phyloP scores from a whole-genome alignment of 2,888 invertebrate genomes.

The Mythimna ferrago region DNA sequence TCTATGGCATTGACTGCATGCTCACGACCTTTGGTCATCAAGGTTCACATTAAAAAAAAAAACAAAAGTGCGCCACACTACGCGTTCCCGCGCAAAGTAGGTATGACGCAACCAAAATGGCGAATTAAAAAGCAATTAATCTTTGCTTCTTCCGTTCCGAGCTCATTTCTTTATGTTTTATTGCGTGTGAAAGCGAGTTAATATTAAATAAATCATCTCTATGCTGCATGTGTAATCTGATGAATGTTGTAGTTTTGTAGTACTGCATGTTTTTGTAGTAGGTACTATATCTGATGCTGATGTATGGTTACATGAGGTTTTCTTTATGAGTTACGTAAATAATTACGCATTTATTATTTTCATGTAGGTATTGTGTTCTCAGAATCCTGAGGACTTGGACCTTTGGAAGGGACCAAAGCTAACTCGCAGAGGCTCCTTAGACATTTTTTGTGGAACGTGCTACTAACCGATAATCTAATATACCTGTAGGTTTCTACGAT shows the following conservation, averaged over 20 bases:
- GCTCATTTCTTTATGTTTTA: slow-evolving; percentile 76
- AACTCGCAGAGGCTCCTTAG: too few relatives aligned
- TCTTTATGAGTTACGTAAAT: too few relatives aligned
- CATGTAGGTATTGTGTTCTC: too few relatives aligned
- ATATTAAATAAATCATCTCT: slow-evolving; percentile 79
- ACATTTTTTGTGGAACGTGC: too few relatives aligned
- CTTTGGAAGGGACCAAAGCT: too few relatives aligned
- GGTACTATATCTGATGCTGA: too few relatives aligned
- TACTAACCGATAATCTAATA: too few relatives aligned
- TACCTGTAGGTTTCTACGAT: too few relatives aligned
- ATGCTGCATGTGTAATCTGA: slow-evolving; percentile 23
- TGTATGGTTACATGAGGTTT: too few relatives aligned
- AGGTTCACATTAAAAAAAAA: slow-evolving; percentile 43
- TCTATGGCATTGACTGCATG: slow-evolving; percentile 22
- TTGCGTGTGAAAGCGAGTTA: slow-evolving; percentile 82
- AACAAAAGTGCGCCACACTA: slow-evolving; percentile 30
- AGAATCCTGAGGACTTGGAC: too few relatives aligned
- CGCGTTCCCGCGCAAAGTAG: slow-evolving; percentile 65
- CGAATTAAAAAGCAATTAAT: slow-evolving; percentile 88
- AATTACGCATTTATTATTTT: too few relatives aligned
- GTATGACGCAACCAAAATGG: slow-evolving; percentile 82
- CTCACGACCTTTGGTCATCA: slow-evolving; percentile 51
- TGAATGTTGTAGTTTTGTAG: slow-evolving; percentile 14
- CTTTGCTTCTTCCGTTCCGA: slow-evolving; percentile 76
- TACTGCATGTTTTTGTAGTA: neutral